These are phyloP conservation scores for Climacteris rufus DNA, from an alignment of 2,113 vertebrate genomes.

Conservation along the genomic window DNA sequence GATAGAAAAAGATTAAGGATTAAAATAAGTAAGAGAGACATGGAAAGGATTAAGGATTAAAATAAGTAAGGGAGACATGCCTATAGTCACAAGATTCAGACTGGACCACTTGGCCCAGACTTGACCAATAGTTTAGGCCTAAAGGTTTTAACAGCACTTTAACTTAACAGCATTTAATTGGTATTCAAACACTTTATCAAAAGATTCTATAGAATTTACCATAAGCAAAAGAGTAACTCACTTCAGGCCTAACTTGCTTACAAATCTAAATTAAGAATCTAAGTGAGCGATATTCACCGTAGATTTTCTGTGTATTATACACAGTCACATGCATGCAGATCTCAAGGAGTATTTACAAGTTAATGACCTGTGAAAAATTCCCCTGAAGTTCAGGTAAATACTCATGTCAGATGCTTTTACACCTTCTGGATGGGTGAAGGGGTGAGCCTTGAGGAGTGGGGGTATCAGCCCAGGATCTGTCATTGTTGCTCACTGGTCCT, in stretches of 20 bases:
- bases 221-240: neutral
- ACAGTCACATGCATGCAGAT: neutral
- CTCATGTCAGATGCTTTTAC: neutral
- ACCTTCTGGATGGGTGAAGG: neutral
- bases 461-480: neutral
- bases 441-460: neutral
- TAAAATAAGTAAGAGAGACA: neutral
- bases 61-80: neutral
- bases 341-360: neutral
- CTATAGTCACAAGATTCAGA: neutral
- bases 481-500: rapidly evolving
- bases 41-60: neutral
- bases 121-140: neutral
- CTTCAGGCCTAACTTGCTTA: neutral
- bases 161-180: neutral
- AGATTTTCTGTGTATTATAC: neutral
- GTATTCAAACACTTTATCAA: neutral
- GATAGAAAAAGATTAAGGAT: neutral
- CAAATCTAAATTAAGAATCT: neutral
- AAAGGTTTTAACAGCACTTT: neutral
- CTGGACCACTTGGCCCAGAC: neutral
- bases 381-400: neutral
- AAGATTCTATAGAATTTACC: neutral
- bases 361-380: neutral
- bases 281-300: neutral